Conservation (phyloP, 1,140 invertebrate species). For the Lineus longissimus region DNA sequence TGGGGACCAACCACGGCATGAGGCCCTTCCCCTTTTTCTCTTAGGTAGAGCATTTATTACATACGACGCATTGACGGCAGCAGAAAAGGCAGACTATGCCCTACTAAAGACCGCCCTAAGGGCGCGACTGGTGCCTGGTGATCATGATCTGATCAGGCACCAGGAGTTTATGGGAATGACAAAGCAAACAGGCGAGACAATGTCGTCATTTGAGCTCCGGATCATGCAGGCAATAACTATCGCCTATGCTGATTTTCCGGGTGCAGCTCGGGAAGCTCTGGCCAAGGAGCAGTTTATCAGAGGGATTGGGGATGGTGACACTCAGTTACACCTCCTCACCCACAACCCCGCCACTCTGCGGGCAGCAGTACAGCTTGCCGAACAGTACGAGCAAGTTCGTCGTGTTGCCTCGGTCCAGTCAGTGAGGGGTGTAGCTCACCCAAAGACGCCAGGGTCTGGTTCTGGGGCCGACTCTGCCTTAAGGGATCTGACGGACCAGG, state of each 20-base stretch:
- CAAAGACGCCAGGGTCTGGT: too few relatives aligned
- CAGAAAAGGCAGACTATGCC: too few relatives aligned
- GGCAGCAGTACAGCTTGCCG: not conserved
- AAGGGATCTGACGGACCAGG: too few relatives aligned
- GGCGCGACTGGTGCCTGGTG: not conserved
- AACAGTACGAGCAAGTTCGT: not conserved
- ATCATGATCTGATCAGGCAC: not conserved
- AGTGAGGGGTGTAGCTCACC: too few relatives aligned
- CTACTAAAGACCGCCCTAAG: not conserved
- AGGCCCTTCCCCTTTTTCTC: too few relatives aligned
- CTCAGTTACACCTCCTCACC: not conserved
- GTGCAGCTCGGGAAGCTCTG: not conserved
- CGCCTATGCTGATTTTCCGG: not conserved
- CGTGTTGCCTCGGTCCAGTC: too few relatives aligned
- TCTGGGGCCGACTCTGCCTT: too few relatives aligned
- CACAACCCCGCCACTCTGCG: not conserved
- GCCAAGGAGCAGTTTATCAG: constrained; percentile 1
- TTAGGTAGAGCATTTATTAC: too few relatives aligned
- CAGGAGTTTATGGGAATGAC: not conserved
- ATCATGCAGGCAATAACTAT: not conserved
- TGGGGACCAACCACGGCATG: too few relatives aligned
- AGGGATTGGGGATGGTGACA: not conserved
- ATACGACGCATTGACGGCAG: too few relatives aligned
- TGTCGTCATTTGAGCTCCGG: not conserved
- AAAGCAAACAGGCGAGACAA: not conserved